Evolutionary conservation across 2,113 vertebrate genomes (phyloP), one percentile per base, ranked within the genome.

Genomic region (Hippocampus mohnikei): DNA sequence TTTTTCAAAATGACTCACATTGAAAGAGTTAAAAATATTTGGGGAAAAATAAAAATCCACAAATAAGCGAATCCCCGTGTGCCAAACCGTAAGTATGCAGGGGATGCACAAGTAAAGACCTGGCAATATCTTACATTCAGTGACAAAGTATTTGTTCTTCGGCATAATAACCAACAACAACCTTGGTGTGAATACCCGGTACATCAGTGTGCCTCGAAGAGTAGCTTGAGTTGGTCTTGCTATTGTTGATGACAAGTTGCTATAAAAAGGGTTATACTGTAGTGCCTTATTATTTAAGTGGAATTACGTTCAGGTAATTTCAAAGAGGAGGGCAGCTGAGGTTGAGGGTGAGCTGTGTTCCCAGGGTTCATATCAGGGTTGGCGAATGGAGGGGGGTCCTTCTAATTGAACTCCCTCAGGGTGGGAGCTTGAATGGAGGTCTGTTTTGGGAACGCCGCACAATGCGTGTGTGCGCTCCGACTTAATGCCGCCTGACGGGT

Each of bases 401-500:
- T 65, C 12, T 3, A 46, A 65, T 42, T 16, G n/a, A 64, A 44
- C 5, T 44, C 62, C 29, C 62, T 23, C n/a, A 20, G 63, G 63
- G 63, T 16, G 42, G 42, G 13, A 23, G 41, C 63, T 2, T 65
- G 63, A 65, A 65, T 65, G 63, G 23, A 42, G 62, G 63, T 65
- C 63, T 48, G 63, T 65, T 65, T 65, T 27, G 63, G 42, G 58
- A 33, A 46, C 23, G 23, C 42, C n/a, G 27, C 41, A n/a, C 42
- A 40, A 44, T 33, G 27, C 18, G 58, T 60, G 58, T 20, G 16
- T 3, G 25, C 62, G 37, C 62, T 44, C 37, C n/a, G 40, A 46
- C 63, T 46, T 65, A 65, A 65, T 48, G 63, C 42, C 63, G 63
- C 42, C 63, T 46, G 63, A 65, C 63, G 48, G 63, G 42, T 65